Evolutionary conservation across 2,113 vertebrate genomes (phyloP).

Genomic region (Tragelaphus buxtoni): DNA sequence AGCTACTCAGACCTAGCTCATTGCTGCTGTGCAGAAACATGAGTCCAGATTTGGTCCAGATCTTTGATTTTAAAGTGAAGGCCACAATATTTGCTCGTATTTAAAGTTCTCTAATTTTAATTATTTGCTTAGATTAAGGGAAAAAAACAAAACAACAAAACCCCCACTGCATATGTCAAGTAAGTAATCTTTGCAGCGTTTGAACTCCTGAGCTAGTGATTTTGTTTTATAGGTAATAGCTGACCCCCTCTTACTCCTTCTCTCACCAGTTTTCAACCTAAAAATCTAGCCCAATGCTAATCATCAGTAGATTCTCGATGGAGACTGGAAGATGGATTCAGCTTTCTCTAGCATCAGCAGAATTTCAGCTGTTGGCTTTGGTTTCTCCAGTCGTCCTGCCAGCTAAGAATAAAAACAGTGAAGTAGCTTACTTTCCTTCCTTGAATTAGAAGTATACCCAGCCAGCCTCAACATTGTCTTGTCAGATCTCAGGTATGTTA

Average conservation of each 20-base stretch:
- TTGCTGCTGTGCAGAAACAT: neutral
- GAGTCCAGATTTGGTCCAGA: neutral
- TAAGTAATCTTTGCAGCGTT: neutral
- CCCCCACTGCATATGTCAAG: neutral
- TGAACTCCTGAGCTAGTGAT: neutral
- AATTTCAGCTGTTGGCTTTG: neutral
- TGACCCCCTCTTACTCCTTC: accelerated
- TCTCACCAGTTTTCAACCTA: neutral
- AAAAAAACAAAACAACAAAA: neutral
- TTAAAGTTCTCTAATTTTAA: neutral
- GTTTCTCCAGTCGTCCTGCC: neutral
- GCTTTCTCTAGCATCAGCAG: neutral
- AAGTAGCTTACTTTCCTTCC: neutral
- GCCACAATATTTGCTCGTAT: neutral
- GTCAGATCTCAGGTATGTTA: neutral
- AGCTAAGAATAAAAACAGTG: neutral
- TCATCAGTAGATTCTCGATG: neutral
- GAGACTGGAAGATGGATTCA: neutral
- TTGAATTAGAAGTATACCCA: neutral
- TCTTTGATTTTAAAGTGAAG: neutral
- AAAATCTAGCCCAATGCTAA: neutral
- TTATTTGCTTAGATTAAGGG: neutral
- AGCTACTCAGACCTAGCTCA: neutral
- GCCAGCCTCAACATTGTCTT: neutral
- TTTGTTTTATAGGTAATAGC: neutral